Evolutionary conservation across 2,888 invertebrate species (phyloP).

Genomic region (Exocentrus adspersus): DNA sequence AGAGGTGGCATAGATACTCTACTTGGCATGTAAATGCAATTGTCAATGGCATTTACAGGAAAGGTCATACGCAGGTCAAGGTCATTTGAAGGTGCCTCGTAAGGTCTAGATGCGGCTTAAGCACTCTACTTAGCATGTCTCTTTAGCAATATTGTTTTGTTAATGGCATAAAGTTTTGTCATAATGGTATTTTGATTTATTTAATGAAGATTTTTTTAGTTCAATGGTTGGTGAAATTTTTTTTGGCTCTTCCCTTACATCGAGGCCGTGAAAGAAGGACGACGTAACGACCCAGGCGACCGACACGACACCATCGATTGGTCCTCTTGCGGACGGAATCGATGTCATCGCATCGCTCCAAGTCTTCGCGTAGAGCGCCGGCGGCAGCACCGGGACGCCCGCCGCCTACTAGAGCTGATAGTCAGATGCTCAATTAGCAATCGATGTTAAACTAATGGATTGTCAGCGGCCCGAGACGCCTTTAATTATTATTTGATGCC

Average conservation of each 20-base stretch:
- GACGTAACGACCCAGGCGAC: slow-evolving; percentile 10
- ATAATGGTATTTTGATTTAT: no score
- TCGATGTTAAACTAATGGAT: slow-evolving; percentile 27
- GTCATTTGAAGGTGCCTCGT: no score
- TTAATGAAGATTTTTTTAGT: no score
- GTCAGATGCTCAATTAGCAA: slow-evolving; percentile 28
- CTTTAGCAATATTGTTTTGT: no score
- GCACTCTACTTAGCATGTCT: no score
- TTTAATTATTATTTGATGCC: slow-evolving; percentile 3
- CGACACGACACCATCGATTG: slow-evolving; percentile 17
- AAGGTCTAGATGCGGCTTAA: no score
- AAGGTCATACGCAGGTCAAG: no score
- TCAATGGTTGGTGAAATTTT: no score
- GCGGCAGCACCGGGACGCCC: slow-evolving; percentile 1
- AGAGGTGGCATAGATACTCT: no score
- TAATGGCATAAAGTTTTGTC: no score
- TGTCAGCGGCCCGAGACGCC: slow-evolving; percentile 3
- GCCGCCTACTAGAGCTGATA: slow-evolving; percentile 21
- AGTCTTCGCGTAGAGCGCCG: slow-evolving; percentile 1
- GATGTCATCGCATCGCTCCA: slow-evolving; percentile 13
- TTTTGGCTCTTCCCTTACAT: neutral
- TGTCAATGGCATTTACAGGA: no score
- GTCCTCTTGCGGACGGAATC: slow-evolving; percentile 15
- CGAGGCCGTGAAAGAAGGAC: slow-evolving; percentile 1
- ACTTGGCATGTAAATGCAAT: no score